phyloP scores from a whole-genome alignment of 1,140 invertebrate species.

The Pissodes strobi region DNA sequence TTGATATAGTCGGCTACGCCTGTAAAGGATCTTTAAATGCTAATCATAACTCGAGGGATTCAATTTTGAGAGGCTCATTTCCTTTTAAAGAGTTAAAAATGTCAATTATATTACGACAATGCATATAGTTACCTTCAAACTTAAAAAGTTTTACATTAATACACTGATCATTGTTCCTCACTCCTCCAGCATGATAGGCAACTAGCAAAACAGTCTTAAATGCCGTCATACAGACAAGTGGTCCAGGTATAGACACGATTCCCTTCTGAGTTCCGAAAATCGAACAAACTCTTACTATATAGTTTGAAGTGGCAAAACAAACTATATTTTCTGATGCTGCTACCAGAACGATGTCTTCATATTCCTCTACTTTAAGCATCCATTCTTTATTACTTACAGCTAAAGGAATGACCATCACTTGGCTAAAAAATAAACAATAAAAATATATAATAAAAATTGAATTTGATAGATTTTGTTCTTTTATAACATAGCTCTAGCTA shows the following conservation, averaged over 20 bases:
- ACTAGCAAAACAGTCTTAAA: slow-evolving; percentile 73
- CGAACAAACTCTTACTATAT: slow-evolving; percentile 81
- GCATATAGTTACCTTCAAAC: slow-evolving; percentile 38
- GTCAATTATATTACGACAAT: not conserved
- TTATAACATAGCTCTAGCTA: no score
- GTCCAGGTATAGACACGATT: slow-evolving; percentile 74
- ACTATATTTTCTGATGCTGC: slow-evolving; percentile 74
- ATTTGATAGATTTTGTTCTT: no score
- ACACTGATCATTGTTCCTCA: slow-evolving; percentile 60
- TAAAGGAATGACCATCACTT: slow-evolving; percentile 63
- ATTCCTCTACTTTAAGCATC: slow-evolving; percentile 74
- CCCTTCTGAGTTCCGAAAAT: slow-evolving; percentile 84
- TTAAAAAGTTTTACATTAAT: slow-evolving; percentile 61
- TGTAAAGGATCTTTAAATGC: no score
- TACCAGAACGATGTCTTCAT: slow-evolving; percentile 76
- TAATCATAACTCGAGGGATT: no score
- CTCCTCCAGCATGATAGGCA: slow-evolving; percentile 71
- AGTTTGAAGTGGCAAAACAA: slow-evolving; percentile 74
- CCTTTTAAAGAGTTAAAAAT: not conserved
- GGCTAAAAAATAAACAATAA: slow-evolving; percentile 39
- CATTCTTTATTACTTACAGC: slow-evolving; percentile 86
- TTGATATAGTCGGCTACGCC: no score
- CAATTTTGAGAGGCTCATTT: no score
- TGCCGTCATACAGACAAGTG: slow-evolving; percentile 67
- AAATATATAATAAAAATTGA: no score